A percentile compares a stretch with the other conserved stretches of the same genome.
These are phyloP conservation scores for Heloderma charlesbogerti DNA, from an alignment of 2,113 vertebrate species.

Conservation along the genomic window DNA sequence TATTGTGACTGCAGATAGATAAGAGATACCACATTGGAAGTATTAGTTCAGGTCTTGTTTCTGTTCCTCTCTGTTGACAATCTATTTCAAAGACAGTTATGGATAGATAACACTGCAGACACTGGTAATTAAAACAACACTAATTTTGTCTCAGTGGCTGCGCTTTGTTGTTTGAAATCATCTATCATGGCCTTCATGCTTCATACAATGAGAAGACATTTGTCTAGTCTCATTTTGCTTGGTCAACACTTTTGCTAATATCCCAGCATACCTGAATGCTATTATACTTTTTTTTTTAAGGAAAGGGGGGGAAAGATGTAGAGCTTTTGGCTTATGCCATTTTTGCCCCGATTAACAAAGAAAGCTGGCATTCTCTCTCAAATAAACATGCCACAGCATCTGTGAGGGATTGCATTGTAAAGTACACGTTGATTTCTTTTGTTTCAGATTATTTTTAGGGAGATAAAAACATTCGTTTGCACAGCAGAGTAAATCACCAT, in stretches of 20 bases:
- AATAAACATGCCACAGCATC: slow-evolving; percentile 22
- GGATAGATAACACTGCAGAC: slow-evolving; percentile 88
- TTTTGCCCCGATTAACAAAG: slow-evolving; percentile 43
- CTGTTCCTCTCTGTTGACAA: slow-evolving; percentile 69
- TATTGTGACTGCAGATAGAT: slow-evolving; percentile 21
- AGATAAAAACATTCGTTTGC: background rate
- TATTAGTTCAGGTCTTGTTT: slow-evolving; percentile 44
- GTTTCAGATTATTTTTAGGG: slow-evolving; percentile 23
- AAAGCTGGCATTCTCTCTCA: slow-evolving; percentile 40
- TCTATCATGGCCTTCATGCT: slow-evolving; percentile 86
- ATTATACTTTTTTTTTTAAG: slow-evolving; percentile 46
- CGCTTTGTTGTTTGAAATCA: slow-evolving; percentile 85
- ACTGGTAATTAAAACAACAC: slow-evolving; percentile 93
- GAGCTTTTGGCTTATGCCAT: slow-evolving; percentile 10
- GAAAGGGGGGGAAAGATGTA: slow-evolving; percentile 43
- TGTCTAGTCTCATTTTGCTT: slow-evolving; percentile 79
- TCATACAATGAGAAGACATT: slow-evolving; percentile 85
- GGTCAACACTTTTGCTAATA: slow-evolving; percentile 80
- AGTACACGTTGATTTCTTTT: slow-evolving; percentile 15
- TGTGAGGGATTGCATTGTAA: background rate
- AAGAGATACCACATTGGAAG: slow-evolving; percentile 45
- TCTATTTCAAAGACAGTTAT: slow-evolving; percentile 83
- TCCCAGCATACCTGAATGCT: slow-evolving; percentile 74
- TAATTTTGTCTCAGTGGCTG: slow-evolving; percentile 89
- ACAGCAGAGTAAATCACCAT: slow-evolving; percentile 29